Evolutionary conservation across 2,888 invertebrate genomes (phyloP).

Genomic region (Nebria salina): DNA sequence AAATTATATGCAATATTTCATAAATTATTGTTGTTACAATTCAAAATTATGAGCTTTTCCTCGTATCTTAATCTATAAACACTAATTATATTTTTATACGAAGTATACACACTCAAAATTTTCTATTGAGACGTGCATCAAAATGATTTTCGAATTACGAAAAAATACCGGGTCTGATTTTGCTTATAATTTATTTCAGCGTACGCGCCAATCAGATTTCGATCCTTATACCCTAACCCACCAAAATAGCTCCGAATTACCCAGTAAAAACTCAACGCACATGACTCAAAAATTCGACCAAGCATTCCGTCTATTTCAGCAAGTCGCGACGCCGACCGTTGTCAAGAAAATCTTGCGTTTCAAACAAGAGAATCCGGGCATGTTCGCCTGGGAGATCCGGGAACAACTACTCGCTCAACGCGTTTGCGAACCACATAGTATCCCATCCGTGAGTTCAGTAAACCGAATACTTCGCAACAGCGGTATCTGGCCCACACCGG

Average conservation of each 20-base stretch:
- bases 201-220: not conserved
- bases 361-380: constrained; percentile 94
- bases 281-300: not conserved
- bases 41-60: not conserved
- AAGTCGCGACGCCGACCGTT: constrained; percentile 96
- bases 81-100: no score
- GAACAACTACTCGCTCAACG: constrained; percentile 89
- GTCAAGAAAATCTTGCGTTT: constrained; percentile 93
- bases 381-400: constrained; percentile 97
- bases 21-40: not conserved
- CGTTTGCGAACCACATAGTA: constrained; percentile 89
- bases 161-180: not conserved
- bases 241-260: not conserved
- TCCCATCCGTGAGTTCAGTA: constrained; percentile 94
- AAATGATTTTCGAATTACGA: not conserved
- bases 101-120: no score
- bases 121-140: not conserved
- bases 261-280: not conserved
- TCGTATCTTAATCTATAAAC: not conserved
- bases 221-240: not conserved
- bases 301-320: constrained; percentile 69
- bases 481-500: constrained; percentile 79
- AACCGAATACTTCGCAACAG: constrained; percentile 92
- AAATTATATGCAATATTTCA: constrained; percentile 1
- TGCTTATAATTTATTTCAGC: not conserved